phyloP scores from a whole-genome alignment of 53 echinoderm and acorn worm genomes.

The Paelopatides confundens region DNA sequence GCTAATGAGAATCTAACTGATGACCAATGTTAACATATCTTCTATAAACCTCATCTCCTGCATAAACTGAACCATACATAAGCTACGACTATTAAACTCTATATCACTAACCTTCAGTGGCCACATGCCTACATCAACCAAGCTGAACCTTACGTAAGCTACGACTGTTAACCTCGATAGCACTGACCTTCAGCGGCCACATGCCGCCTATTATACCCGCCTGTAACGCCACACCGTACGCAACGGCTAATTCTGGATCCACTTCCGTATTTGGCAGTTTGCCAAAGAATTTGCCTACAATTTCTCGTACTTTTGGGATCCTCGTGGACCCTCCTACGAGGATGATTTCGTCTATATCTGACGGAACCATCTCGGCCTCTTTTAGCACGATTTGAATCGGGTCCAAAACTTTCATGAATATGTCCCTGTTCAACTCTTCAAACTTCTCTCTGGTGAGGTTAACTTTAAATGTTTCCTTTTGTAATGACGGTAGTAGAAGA shows the following conservation, averaged over 20 bases:
- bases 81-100: constrained; percentile 56
- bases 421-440: constrained; percentile 71
- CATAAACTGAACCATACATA: not conserved
- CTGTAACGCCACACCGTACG: constrained; percentile 84
- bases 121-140: constrained; percentile 69
- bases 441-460: constrained; percentile 70
- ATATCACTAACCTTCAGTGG: constrained; percentile 88
- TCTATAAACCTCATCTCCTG: too few relatives aligned
- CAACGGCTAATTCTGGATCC: constrained; percentile 85
- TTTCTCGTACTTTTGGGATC: constrained; percentile 68
- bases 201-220: constrained; percentile 91
- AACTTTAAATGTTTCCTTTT: constrained; percentile 42
- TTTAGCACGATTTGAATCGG: constrained; percentile 69
- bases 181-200: constrained; percentile 92
- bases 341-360: constrained; percentile 79
- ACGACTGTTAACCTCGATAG: constrained; percentile 69
- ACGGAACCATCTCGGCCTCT: constrained; percentile 58
- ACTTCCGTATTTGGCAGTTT: constrained; percentile 80
- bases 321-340: constrained; percentile 83
- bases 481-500: constrained; percentile 58
- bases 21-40: too few relatives aligned
- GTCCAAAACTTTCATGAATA: constrained; percentile 76
- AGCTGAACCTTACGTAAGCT: not conserved
- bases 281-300: constrained; percentile 64
- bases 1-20: too few relatives aligned